Base-by-base conservation (phyloP, 2,797 vertebrate genomes). In the Clarias platycephalus region DNA sequence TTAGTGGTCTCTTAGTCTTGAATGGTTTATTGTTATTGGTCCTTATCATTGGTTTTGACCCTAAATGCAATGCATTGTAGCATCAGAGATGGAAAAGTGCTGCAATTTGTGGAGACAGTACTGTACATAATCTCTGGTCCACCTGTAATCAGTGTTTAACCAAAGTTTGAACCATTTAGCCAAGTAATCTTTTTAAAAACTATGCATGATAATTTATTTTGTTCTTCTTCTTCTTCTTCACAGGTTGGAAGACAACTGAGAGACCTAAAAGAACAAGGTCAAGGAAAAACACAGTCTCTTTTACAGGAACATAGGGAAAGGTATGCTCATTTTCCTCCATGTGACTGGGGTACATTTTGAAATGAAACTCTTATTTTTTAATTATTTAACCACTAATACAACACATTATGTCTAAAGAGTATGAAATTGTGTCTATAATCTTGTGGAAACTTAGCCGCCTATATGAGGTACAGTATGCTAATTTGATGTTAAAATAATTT, bases 251-350 rank as follows among this genome's bases (percentile, higher is more conserved):
- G 92, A 67, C 89, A 94, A 58, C 85, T 94, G 58, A 86, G 87
- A 85, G 82, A 76, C n/a, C 60, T 94, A 85, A 92, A 92, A 82
- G 88, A 88, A 86, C 92, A 92, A 74, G 87, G 88, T 70, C 88
- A 90, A 81, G 90, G 60, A 75, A 92, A 87, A 90, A 91, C 81
- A 0, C 90, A 93, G 1, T 55, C 89, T 70, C 84, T 93, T 82
- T 79, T 92, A 87, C 93, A 94, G 60, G 90, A 94, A 4, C 91
- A 92, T 88, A 91, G 91, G 78, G 89, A 95, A 83, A 94, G 94
- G 96, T 97, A 93, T 57, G 40, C 4, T 5, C 15, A 55, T 60
- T 26, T 57, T 44, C 18, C 2, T 67, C 22, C 16, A 10, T 57
- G 16, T 75, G 26, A 75, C 26, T 31, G 22, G 26, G 13, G 70